Evolutionary conservation across 2,113 vertebrate genomes (phyloP).

Genomic region (Spermophilus dauricus): DNA sequence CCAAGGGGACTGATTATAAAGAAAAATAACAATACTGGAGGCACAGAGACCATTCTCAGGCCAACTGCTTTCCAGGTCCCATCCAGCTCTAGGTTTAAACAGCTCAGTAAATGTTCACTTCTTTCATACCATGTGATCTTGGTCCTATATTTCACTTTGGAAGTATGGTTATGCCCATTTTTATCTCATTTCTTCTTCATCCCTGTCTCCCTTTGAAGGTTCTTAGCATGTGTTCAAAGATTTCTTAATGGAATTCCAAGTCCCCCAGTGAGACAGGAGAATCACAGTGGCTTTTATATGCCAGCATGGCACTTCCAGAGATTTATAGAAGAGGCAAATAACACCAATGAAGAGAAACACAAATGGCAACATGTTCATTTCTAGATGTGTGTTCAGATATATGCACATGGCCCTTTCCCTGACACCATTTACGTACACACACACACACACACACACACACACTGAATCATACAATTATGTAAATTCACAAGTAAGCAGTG

Average conservation of each 20-base stretch:
- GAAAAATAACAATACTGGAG: background rate
- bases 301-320: background rate
- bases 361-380: background rate
- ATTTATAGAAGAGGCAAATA: background rate
- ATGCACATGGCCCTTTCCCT: accelerated
- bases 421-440: background rate
- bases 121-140: accelerated
- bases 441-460: background rate
- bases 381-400: background rate
- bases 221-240: background rate
- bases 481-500: accelerated
- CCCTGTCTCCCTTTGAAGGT: background rate
- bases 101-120: background rate
- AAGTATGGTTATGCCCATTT: background rate
- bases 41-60: background rate
- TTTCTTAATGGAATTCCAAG: background rate
- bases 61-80: background rate
- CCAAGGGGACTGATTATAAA: background rate
- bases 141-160: accelerated
- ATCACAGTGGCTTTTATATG: background rate
- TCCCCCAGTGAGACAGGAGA: background rate
- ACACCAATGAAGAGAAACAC: background rate
- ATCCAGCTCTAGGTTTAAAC: background rate
- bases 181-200: background rate
- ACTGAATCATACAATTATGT: background rate